Percentiles rank a stretch among this genome's conserved stretches.
phyloP scores from a whole-genome alignment of 2,113 vertebrate genomes.

The Eptesicus fuscus region DNA sequence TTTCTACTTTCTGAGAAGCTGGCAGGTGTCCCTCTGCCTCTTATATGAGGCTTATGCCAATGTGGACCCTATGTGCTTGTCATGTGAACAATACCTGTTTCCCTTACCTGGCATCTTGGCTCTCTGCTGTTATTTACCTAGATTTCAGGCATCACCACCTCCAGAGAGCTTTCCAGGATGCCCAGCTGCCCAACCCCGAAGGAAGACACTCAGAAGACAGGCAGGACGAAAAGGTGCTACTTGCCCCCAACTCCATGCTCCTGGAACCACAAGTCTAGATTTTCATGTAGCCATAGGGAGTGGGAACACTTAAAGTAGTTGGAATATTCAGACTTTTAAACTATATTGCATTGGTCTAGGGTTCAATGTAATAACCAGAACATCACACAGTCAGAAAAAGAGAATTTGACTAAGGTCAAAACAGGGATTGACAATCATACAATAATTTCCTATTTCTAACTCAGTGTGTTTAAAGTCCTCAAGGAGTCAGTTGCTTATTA shows the following conservation, averaged over 20 bases:
- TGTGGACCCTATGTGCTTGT: not conserved
- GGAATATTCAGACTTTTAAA: not conserved
- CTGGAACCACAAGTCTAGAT: not conserved
- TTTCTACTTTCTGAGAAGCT: not conserved
- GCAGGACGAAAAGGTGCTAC: accelerated
- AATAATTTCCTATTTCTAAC: not conserved
- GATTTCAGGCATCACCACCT: not conserved
- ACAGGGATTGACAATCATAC: not conserved
- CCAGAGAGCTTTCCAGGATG: not conserved
- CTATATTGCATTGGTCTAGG: not conserved
- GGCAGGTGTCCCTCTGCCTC: not conserved
- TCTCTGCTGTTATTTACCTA: not conserved
- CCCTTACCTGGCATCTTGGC: not conserved
- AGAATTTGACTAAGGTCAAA: not conserved
- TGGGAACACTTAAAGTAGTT: not conserved
- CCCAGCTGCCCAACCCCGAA: not conserved
- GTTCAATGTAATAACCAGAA: not conserved
- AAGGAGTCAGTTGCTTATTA: not conserved
- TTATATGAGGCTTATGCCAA: not conserved
- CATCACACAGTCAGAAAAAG: not conserved
- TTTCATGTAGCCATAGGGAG: too few species aligned
- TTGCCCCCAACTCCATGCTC: not conserved
- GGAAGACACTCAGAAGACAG: not conserved
- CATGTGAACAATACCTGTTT: not conserved
- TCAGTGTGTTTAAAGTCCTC: not conserved